These are phyloP conservation scores for Amphiprion ocellaris DNA, from an alignment of 2,113 vertebrate species.

Conservation along the genomic window DNA sequence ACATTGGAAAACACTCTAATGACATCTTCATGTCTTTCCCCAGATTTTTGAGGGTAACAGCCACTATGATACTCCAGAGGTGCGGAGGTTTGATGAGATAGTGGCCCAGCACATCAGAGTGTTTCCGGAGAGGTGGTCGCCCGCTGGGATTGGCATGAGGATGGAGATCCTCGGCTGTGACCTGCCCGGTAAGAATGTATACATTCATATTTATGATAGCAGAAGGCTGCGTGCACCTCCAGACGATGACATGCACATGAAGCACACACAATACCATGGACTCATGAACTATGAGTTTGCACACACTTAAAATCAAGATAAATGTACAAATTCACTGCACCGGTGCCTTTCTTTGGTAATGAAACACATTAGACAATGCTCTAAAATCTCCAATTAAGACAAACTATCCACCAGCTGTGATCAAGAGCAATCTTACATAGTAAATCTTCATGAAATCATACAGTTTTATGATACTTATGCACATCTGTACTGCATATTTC, in stretches of 20 bases:
- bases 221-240: neutral
- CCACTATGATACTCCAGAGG: conserved; percentile 96
- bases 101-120: conserved; percentile 92
- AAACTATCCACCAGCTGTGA: neutral
- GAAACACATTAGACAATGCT: neutral
- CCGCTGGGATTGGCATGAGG: conserved; percentile 96
- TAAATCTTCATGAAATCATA: neutral
- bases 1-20: neutral
- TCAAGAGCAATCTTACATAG: neutral
- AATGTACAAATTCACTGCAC: neutral
- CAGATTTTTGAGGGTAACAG: conserved; percentile 98
- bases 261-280: neutral
- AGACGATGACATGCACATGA: neutral
- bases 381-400: neutral
- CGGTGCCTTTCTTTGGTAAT: neutral
- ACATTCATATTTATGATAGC: neutral
- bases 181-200: conserved; percentile 89
- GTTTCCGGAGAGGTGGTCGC: conserved; percentile 96
- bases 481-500: neutral
- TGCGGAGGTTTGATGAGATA: conserved; percentile 94
- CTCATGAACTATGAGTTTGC: neutral
- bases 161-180: conserved; percentile 97
- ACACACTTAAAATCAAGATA: neutral
- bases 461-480: neutral
- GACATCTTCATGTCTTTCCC: neutral